A percentile compares a stretch with the other conserved stretches of the same genome.
phyloP scores from a whole-genome alignment of 2,888 invertebrate species.

The Tethea ocularis region DNA sequence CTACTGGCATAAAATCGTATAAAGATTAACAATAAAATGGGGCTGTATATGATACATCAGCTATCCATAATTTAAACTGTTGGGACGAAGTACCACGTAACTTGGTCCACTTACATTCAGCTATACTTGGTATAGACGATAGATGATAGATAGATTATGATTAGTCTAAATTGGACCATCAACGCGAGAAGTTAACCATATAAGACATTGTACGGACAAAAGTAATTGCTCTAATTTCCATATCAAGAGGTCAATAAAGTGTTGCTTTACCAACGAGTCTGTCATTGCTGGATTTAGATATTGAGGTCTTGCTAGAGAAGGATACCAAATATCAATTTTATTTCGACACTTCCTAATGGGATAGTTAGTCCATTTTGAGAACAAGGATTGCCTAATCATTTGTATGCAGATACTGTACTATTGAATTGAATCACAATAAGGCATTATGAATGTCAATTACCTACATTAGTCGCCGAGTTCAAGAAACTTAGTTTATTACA shows the following conservation, averaged over 20 bases:
- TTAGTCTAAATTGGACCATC: slow-evolving; percentile 4
- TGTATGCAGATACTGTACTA: too few species aligned
- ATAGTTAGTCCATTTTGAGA: not conserved
- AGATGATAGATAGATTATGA: not conserved
- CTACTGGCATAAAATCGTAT: too few species aligned
- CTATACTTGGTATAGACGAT: too few species aligned
- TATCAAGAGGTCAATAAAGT: slow-evolving; percentile 5
- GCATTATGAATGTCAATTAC: not conserved
- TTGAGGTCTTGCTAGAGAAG: not conserved
- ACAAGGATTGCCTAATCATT: not conserved
- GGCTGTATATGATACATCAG: too few species aligned
- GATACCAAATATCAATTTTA: not conserved
- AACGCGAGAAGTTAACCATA: not conserved
- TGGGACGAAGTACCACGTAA: not conserved
- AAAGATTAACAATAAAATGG: too few species aligned
- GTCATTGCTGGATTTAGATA: not conserved
- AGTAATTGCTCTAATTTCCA: slow-evolving; percentile 7
- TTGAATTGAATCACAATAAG: too few species aligned
- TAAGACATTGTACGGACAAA: not conserved
- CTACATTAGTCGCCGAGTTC: not conserved
- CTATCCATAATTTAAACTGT: too few species aligned
- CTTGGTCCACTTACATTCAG: not conserved
- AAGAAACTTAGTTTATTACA: too few species aligned
- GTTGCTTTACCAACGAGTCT: not conserved
- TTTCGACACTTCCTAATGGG: too few species aligned